Evolutionary conservation across 2,113 vertebrate genomes (phyloP).

Genomic region (Entelurus aequoreus): DNA sequence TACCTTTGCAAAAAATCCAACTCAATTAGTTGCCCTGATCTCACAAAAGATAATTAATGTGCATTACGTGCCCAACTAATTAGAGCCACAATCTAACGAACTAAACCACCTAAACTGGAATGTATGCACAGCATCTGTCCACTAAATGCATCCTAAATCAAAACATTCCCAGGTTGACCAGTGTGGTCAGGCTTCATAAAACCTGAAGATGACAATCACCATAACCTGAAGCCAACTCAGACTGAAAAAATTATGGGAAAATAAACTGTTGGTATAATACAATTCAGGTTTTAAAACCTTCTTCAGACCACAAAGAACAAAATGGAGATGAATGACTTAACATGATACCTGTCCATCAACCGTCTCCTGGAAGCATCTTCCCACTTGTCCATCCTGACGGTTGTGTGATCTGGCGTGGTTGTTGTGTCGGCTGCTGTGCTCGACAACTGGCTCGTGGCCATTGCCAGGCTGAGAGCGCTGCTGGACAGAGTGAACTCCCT

Average conservation of each 20-base stretch:
- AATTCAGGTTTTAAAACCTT: slow-evolving; percentile 15
- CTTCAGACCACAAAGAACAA: neutral
- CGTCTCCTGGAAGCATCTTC: slow-evolving; percentile 84
- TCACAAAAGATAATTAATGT: slow-evolving; percentile 8
- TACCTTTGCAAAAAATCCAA: too few species aligned
- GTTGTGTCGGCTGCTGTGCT: slow-evolving; percentile 28
- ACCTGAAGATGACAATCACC: slow-evolving; percentile 37
- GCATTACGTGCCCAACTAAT: neutral
- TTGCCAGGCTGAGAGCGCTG: slow-evolving; percentile 69
- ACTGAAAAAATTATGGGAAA: slow-evolving; percentile 10
- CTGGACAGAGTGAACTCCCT: slow-evolving; percentile 73
- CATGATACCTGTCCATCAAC: slow-evolving; percentile 82
- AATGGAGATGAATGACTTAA: slow-evolving; percentile 19
- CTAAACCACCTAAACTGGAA: slow-evolving; percentile 9
- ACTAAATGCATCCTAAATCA: slow-evolving; percentile 23
- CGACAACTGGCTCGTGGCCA: slow-evolving; percentile 34
- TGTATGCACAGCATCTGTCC: slow-evolving; percentile 9
- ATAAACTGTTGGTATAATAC: slow-evolving; percentile 20
- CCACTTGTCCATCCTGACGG: slow-evolving; percentile 66
- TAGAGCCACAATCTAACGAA: slow-evolving; percentile 3
- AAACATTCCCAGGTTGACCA: slow-evolving; percentile 23
- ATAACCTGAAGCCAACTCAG: slow-evolving; percentile 26
- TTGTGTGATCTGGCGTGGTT: slow-evolving; percentile 40
- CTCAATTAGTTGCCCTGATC: too few species aligned
- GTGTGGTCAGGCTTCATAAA: slow-evolving; percentile 35